Base-by-base conservation (phyloP, 35 echinoderm and acorn worm genomes). In the Apostichopus parvimensis region DNA sequence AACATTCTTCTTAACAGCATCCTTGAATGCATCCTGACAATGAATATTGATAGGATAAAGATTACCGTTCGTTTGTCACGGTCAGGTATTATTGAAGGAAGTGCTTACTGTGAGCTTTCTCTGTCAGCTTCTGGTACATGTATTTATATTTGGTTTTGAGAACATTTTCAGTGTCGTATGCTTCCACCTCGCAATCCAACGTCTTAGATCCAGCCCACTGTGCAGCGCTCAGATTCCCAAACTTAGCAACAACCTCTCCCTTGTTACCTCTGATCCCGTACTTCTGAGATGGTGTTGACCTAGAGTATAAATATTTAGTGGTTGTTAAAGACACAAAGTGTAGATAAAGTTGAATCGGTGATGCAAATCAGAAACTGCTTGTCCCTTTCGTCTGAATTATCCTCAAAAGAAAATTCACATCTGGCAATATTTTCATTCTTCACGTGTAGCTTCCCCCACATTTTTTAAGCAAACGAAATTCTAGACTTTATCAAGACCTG, bases 41-140 rank as follows among this genome's bases (percentile, higher is more conserved):
- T 54, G 18, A 9, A 45, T 6, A 76, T 28, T 8, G 28, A 58
- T n/a, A 54, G 34, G 54, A 8, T 21, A 57, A 78, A 45, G 34
- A 45, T 45, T 45, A 45, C 34, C 34, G 34, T 45, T 45, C 34
- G 34, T 45, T 45, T 45, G 34, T 45, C 34, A 45, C 34, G 34
- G 18, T 79, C 5, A 53, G 11, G 11, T 57, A 9, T 7, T 15
- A 61, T 55, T 13, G 13, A 34, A 73, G 7, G 58, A 24, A 66
- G 66, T 18, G 68, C 91, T 78, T 91, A 95, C 96, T 87, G 78
- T 92, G 92, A 54, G 96, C 96, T 93, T 94, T 98, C 53, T 93
- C 92, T 64, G 95, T 93, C 53, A 94, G 77, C 85, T 98, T 98
- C 68, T 98, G 96, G 76, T 94, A 95, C 96, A 98, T 98, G 57